These are phyloP conservation scores for Condylura cristata DNA, from an alignment of 2,113 vertebrate species.

Conservation along the genomic window DNA sequence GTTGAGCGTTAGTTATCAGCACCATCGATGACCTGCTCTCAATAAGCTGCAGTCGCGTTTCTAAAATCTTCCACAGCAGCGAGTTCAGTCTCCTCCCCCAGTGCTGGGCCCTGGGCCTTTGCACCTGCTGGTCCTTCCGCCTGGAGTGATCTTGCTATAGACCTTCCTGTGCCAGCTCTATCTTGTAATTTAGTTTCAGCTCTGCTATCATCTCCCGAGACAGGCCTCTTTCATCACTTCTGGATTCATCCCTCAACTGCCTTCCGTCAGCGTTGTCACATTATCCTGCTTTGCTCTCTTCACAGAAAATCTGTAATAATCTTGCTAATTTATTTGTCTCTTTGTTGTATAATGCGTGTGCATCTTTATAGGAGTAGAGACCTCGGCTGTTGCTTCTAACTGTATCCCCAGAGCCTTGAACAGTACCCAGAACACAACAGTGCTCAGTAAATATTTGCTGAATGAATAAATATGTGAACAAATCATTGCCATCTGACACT, in stretches of 20 bases:
- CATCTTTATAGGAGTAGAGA: conserved; percentile 9
- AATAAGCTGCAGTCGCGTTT: background rate
- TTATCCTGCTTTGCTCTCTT: background rate
- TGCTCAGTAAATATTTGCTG: conserved; percentile 64
- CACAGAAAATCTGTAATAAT: background rate
- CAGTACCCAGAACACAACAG: background rate
- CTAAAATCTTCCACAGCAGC: background rate
- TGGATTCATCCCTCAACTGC: background rate
- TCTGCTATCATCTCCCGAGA: background rate
- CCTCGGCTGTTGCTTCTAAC: background rate
- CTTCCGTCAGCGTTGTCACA: background rate
- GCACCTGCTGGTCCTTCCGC: background rate
- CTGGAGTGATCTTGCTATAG: background rate
- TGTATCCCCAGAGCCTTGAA: background rate
- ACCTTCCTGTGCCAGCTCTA: background rate
- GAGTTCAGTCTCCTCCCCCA: background rate
- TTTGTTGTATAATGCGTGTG: background rate
- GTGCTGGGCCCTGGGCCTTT: background rate
- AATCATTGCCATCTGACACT: conserved; percentile 51
- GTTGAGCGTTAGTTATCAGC: background rate
- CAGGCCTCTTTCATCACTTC: background rate
- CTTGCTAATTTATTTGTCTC: background rate
- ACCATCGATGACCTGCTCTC: background rate
- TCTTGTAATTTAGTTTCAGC: background rate
- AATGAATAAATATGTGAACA: conserved; percentile 63